Conservation (phyloP, 2,797 vertebrate species). For the Anguilla obscura region DNA sequence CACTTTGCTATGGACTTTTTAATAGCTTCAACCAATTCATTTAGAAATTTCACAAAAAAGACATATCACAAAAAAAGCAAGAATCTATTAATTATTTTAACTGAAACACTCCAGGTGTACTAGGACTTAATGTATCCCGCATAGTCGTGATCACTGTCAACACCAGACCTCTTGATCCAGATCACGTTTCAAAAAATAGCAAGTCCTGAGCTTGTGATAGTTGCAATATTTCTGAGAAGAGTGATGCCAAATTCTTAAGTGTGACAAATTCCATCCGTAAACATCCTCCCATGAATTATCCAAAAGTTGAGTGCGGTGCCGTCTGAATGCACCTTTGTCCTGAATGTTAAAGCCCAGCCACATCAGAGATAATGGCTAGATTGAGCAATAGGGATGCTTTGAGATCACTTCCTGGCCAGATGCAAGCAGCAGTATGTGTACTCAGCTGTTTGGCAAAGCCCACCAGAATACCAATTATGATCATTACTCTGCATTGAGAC, state of each 20-base stretch:
- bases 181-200: not conserved
- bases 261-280: conserved; percentile 6
- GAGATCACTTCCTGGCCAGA: conserved; percentile 39
- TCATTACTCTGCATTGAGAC: conserved; percentile 21
- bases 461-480: conserved; percentile 35
- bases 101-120: not conserved
- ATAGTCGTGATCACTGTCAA: not conserved
- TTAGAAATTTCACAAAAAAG: not conserved
- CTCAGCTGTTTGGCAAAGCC: conserved; percentile 34
- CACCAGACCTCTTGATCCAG: not conserved
- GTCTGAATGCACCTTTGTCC: conserved; percentile 29
- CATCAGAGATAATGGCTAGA: conserved; percentile 28
- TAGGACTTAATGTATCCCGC: not conserved
- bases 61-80: not conserved
- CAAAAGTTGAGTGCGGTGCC: conserved; percentile 7
- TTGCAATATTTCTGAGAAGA: not conserved
- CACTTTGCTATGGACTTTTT: not conserved
- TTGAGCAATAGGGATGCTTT: conserved; percentile 19
- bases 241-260: not conserved
- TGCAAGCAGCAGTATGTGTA: conserved; percentile 32
- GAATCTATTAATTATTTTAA: not conserved
- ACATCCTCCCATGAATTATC: conserved; percentile 25
- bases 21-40: not conserved
- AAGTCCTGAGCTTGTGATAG: not conserved
- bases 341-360: conserved; percentile 10